phyloP scores from a whole-genome alignment of 2,797 vertebrate species.

The Halcyon chelicuti region DNA sequence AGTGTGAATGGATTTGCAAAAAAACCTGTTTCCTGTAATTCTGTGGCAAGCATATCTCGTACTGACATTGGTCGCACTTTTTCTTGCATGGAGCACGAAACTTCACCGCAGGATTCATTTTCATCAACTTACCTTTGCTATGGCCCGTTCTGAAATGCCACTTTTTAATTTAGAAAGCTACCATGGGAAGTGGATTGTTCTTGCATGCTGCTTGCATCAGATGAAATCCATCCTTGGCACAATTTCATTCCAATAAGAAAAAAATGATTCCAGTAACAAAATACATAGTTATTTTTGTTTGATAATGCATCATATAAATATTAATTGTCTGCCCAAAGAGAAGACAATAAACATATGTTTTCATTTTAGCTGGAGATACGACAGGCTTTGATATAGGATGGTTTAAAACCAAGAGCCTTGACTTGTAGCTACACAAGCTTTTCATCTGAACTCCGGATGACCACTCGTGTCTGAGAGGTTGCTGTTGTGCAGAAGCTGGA shows the following conservation, averaged over 20 bases:
- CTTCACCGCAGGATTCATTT: background rate
- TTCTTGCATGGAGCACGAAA: background rate
- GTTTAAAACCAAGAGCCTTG: background rate
- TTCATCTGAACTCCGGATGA: background rate
- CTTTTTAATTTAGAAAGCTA: background rate
- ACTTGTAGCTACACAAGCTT: background rate
- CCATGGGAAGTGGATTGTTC: background rate
- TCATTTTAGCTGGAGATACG: background rate
- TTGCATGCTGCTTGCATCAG: conserved; percentile 43
- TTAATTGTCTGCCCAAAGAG: background rate
- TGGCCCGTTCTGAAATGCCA: background rate
- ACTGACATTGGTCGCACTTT: background rate
- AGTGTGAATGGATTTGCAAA: background rate
- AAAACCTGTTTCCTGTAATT: background rate
- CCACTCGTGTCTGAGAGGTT: background rate
- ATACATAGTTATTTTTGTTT: conserved; percentile 7
- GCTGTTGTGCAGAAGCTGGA: background rate
- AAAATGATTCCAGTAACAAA: conserved; percentile 15
- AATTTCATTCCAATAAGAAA: conserved; percentile 17
- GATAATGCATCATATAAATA: background rate
- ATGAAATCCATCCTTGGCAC: conserved; percentile 52
- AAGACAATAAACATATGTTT: conserved; percentile 31
- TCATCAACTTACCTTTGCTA: background rate
- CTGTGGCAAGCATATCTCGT: background rate
- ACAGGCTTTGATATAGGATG: background rate